Conservation (phyloP, 2,888 invertebrate genomes). For the Scotopteryx bipunctaria region DNA sequence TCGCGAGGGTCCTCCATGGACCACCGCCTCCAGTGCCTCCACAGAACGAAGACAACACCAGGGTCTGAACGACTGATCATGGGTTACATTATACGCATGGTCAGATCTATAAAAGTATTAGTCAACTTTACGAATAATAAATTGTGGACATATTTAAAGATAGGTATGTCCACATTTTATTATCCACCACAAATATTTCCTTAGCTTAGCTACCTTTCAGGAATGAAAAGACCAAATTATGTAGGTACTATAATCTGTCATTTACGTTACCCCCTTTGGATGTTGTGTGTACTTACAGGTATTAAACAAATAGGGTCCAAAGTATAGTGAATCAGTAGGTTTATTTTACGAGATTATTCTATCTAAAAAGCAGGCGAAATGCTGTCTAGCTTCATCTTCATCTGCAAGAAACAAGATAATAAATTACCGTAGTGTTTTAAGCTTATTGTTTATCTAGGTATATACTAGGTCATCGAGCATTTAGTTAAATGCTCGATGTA, state of each 20-base stretch:
- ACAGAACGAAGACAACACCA: constrained; percentile 52
- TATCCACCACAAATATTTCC: not conserved
- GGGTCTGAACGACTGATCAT: constrained; percentile 42
- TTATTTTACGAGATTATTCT: constrained; percentile 3
- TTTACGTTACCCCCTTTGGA: constrained; percentile 42
- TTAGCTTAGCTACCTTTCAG: constrained; percentile 8
- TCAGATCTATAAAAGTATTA: constrained; percentile 15
- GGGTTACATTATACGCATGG: constrained; percentile 1
- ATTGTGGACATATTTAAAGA: no score
- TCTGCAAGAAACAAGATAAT: not conserved
- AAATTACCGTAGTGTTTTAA: no score
- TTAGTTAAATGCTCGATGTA: no score
- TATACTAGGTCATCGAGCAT: no score
- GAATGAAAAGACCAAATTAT: constrained; percentile 17
- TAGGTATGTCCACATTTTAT: not conserved
- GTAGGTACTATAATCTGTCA: constrained; percentile 14
- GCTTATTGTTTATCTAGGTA: no score
- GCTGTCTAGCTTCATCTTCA: not conserved
- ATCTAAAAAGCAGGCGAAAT: not conserved
- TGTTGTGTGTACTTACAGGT: constrained; percentile 57
- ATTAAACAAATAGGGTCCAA: constrained; percentile 70
- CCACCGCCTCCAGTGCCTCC: constrained; percentile 64
- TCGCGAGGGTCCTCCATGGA: constrained; percentile 69
- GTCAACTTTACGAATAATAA: no score
- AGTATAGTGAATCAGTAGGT: constrained; percentile 46